Base-by-base conservation (phyloP, 2,797 vertebrate species). In the Alcedo atthis region DNA sequence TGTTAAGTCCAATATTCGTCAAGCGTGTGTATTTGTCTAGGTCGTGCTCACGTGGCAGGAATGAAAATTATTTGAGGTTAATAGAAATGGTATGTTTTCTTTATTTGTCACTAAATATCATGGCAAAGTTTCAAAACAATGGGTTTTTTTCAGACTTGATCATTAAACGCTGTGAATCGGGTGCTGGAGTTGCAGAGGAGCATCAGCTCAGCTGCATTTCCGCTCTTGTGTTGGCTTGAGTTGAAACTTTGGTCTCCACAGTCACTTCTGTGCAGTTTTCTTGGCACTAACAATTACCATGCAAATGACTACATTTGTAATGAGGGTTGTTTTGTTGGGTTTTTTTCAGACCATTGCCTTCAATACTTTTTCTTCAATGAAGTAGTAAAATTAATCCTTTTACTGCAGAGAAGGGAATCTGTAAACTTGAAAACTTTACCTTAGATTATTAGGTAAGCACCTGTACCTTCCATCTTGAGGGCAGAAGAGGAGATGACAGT, bases 61-160 rank as follows among this genome's bases (percentile, higher is more conserved):
- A 37, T 32, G 76, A 85, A 53, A 16, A 85, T 85, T 35, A 71
- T 46, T 80, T 37, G 61, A 78, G 64, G 55, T 85, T 66, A 82
- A 78, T 70, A 33, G 22, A 73, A 89, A 81, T 40, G 21, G 35
- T 22, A 91, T 89, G 49, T 61, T 92, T 86, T 81, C 74, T 84
- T 49, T 45, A 42, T 66, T 87, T 93, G 76, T 63, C 77, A 63
- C 20, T 93, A 35, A 92, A 40, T 79, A 33, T 46, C 12, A 15
- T 8, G 7, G 69, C 53, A 74, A 57, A 63, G 32, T 54, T 80
- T 75, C 9, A 63, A 16, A 77, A n/a, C 42, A 33, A 3, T 46
- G 25, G 30, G 15, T 5, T 43, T n/a, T 86, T 89, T 86, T 82
- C 37, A 17, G 74, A 15, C 26, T 69, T 85, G 3, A 15, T 48